These are phyloP conservation scores for Coregonus clupeaformis DNA, from an alignment of 2,113 vertebrate genomes.

Conservation along the genomic window DNA sequence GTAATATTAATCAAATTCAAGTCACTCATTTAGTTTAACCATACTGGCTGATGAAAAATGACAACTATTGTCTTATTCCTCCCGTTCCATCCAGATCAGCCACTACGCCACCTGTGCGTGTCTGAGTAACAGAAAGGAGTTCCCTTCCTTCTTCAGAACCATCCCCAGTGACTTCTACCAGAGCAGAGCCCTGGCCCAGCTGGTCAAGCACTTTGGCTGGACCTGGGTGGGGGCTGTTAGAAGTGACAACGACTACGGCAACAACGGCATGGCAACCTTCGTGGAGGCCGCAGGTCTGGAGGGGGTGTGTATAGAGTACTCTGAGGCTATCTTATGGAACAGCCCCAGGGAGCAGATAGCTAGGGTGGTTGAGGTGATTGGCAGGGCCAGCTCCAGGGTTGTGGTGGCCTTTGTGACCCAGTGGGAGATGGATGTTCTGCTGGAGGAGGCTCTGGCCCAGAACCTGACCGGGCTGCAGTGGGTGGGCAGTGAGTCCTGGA, in stretches of 20 bases:
- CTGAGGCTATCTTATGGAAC: conserved; percentile 69
- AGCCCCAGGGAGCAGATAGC: conserved; percentile 57
- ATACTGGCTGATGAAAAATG: background rate
- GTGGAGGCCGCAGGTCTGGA: conserved; percentile 63
- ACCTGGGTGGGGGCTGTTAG: conserved; percentile 75
- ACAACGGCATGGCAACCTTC: conserved; percentile 74
- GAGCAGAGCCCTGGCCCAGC: conserved; percentile 72
- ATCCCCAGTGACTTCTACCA: conserved; percentile 78
- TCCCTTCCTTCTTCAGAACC: conserved; percentile 75
- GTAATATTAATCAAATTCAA: conserved; percentile 21
- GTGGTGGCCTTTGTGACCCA: conserved; percentile 73
- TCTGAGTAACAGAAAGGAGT: conserved; percentile 71
- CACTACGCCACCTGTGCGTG: conserved; percentile 78
- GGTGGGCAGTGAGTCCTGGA: conserved; percentile 78
- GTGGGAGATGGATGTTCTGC: conserved; percentile 66
- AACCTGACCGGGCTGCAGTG: conserved; percentile 73
- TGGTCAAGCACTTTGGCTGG: conserved; percentile 75
- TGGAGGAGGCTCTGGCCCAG: conserved; percentile 69
- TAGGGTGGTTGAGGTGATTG: conserved; percentile 63
- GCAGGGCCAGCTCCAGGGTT: conserved; percentile 61
- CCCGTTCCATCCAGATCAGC: conserved; percentile 63
- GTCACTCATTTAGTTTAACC: background rate
- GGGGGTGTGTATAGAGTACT: conserved; percentile 73
- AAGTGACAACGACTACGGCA: conserved; percentile 76
- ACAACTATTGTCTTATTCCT: background rate